Evolutionary conservation across 1,140 invertebrate species (phyloP), one percentile per base, ranked within the genome.

Genomic region (Nymphalis io): DNA sequence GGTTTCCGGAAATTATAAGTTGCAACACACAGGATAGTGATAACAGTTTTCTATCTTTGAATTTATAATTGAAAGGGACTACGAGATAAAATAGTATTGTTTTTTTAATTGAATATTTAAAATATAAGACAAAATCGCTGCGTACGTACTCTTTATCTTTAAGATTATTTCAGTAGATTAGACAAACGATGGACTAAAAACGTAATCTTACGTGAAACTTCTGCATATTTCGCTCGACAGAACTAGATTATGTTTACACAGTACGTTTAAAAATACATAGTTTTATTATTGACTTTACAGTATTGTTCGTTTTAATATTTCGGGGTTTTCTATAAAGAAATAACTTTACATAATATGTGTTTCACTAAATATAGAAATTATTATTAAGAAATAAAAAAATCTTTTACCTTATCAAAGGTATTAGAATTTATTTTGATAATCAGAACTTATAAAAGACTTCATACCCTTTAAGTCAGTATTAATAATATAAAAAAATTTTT

Each of bases 141-240:
- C 10, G 27, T 8, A 8, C 12, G 12, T 55, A 10, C 23, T 0
- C 21, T 23, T 15, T 27, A 55, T 55, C 21, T 23, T 23, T 11
- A 23, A 55, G 20, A 27, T 55, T 55, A 27, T 13, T 27, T 55
- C 1, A n/a, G 27, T 55, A 27, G 51, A 27, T 55, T 55, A 27
- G 21, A 55, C 21, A 55, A 55, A 53, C 51, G 20, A 53, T 53
- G 51, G 51, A 21, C 51, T 53, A 53, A 23, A 53, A 53, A 53
- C 20, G 11, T 23, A 53, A 10, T 18, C 44, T 10, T 53, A 23
- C 51, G 20, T 12, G 51, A 55, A 15, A 55, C 20, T 13, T n/a
- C 20, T 13, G 27, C 21, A 55, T 27, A 55, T 55, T 55, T 23
- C 15, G 51, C 51, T 23, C 21, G 23, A 21, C 11, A 23, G 13